These are phyloP conservation scores for Magallana ariakensis DNA, from an alignment of 1,140 invertebrate species.

Conservation along the genomic window DNA sequence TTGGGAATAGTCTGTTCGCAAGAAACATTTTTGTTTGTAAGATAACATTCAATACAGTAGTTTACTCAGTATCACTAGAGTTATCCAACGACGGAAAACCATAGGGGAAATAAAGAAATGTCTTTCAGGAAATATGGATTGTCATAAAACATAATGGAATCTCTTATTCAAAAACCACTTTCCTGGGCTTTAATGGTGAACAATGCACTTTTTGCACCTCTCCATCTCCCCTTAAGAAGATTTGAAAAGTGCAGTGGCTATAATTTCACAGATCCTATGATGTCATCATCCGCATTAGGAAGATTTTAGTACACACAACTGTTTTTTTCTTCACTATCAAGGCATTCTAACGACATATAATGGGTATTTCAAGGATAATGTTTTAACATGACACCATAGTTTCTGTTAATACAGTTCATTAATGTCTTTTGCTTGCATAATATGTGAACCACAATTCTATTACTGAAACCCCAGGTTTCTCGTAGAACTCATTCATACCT, in stretches of 20 bases:
- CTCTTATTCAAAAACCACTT: background rate
- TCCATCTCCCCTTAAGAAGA: background rate
- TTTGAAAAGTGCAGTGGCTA: background rate
- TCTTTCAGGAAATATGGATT: background rate
- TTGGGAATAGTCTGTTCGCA: too few species aligned
- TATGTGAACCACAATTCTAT: background rate
- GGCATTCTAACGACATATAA: background rate
- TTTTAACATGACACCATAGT: background rate
- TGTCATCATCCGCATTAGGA: background rate
- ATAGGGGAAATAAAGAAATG: background rate
- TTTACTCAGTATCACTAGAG: too few species aligned
- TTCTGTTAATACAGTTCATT: background rate
- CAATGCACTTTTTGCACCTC: background rate
- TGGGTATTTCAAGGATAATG: background rate
- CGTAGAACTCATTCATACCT: background rate
- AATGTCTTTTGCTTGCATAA: slow-evolving; percentile 10
- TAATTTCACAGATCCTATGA: slow-evolving; percentile 4
- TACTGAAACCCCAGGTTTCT: background rate
- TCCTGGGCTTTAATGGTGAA: background rate
- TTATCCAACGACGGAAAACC: background rate
- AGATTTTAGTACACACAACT: background rate
- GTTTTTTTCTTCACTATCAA: background rate
- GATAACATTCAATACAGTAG: too few species aligned
- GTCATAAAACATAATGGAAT: background rate
- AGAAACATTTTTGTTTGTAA: too few species aligned